Evolutionary conservation across 2,797 vertebrate genomes (phyloP).

Genomic region (Phrynocephalus guinanensis): DNA sequence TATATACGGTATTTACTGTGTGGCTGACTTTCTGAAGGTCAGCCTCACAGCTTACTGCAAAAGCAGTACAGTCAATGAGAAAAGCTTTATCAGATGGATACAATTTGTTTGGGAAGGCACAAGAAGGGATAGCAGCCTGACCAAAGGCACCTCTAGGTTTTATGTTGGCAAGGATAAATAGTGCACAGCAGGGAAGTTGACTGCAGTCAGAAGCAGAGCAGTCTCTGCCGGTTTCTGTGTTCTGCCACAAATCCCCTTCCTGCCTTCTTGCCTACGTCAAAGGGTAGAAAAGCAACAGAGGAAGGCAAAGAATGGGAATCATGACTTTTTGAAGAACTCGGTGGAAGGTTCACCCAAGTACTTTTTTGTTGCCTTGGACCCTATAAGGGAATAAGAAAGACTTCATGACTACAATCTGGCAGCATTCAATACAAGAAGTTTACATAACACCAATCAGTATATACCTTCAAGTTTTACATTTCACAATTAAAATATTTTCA

Average conservation of each 20-base stretch:
- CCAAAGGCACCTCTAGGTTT: background rate
- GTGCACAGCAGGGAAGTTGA: background rate
- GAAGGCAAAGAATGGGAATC: background rate
- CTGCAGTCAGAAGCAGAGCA: background rate
- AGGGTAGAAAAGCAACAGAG: background rate
- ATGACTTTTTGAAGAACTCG: background rate
- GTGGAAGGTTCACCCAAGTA: background rate
- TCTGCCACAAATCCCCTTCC: background rate
- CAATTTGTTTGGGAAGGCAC: background rate
- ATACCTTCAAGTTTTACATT: background rate
- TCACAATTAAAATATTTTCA: background rate
- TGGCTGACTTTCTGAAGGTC: background rate
- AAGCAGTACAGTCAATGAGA: background rate
- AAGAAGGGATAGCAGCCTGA: background rate
- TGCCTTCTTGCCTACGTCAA: too few species aligned
- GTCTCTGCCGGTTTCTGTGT: background rate
- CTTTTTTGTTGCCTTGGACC: background rate
- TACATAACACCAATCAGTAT: too few species aligned
- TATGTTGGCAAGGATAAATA: background rate
- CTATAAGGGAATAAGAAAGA: background rate
- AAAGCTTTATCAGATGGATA: background rate
- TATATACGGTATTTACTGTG: background rate
- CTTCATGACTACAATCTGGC: background rate
- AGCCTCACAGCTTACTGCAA: background rate
- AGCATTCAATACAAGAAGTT: background rate